Base-by-base conservation (phyloP, 30 jellyfish, hydroid and myxozoan genomes). In the Mastigias papua region DNA sequence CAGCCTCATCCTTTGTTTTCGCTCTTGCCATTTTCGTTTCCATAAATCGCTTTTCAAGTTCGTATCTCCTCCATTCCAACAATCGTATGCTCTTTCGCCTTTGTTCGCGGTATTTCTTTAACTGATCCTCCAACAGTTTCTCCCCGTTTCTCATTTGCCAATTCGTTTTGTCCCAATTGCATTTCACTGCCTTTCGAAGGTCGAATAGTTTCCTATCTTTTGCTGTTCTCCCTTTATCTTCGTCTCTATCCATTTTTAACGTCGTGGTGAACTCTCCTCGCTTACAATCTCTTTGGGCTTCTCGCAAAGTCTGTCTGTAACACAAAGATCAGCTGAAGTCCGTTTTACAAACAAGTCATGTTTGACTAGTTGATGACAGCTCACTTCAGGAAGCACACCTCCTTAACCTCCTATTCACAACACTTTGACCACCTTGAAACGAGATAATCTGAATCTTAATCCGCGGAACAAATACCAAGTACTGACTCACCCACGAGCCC, bases 71-170 rank as follows among this genome's bases (percentile, higher is more conserved):
- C 35, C 42, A 57, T 54, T 22, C 64, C 65, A 78, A 31, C 11
- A 54, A 7, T 27, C 48, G 25, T 67, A 78, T 22, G 17, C 5
- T 78, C 66, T 78, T 30, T 33, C 58, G 65, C 58, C 58, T 57
- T 76, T 78, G 78, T 58, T 78, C 78, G 15, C 35, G 89, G 58
- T 57, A 78, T 28, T 20, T 17, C 23, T 57, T 61, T 31, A 78
- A 76, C 42, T 78, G 37, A 17, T 78, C 76, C 34, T 33, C 89
- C 66, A 78, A 48, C 78, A 22, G 34, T 37, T 63, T 61, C 23
- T 78, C 78, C 23, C 62, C 78, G 50, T 78, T 31, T 33, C 49
- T 78, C 34, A 71, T 8, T 27, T 78, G 78, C 89, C 89, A 78
- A 23, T 63, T 51, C 17, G 89, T 67, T 15, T 42, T 31, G n/a